Conservation (phyloP, 2,888 invertebrate species). For the Drosophila anomalata region DNA sequence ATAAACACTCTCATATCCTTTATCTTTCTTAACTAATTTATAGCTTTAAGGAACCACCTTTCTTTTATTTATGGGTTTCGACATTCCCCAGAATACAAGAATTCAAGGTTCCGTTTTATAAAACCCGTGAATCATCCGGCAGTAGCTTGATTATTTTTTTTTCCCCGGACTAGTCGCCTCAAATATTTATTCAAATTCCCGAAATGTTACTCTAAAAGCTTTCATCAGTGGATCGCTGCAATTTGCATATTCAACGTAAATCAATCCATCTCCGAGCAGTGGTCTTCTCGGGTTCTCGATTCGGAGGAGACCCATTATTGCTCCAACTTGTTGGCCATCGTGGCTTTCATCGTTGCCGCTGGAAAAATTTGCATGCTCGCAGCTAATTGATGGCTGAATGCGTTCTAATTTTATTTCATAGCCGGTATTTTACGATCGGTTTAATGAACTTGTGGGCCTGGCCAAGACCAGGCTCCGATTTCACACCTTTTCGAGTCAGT, state of each 20-base stretch:
- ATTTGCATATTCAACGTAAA: conserved; percentile 42
- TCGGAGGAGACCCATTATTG: conserved; percentile 3
- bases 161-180: not conserved
- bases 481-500: conserved; percentile 30
- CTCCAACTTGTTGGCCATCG: conserved; percentile 12
- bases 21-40: conserved; percentile 9
- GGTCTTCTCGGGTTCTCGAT: conserved; percentile 20
- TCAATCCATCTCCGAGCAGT: conserved; percentile 24
- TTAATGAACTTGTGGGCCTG: conserved; percentile 38
- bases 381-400: conserved; percentile 71
- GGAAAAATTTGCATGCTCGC: conserved; percentile 63
- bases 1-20: conserved; percentile 10
- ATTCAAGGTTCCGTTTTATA: not conserved
- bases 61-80: conserved; percentile 12
- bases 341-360: conserved; percentile 65
- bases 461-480: conserved; percentile 22
- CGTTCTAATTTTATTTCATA: conserved; percentile 58
- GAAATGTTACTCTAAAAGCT: conserved; percentile 33
- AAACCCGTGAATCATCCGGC: conserved; percentile 23
- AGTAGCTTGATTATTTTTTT: conserved; percentile 25
- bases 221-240: conserved; percentile 23
- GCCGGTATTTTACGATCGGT: conserved; percentile 49
- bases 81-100: conserved; percentile 4
- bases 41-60: not conserved
- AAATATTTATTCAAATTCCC: conserved; percentile 39